phyloP scores from a whole-genome alignment of 1,140 invertebrate species.

The Leptinotarsa defecta region DNA sequence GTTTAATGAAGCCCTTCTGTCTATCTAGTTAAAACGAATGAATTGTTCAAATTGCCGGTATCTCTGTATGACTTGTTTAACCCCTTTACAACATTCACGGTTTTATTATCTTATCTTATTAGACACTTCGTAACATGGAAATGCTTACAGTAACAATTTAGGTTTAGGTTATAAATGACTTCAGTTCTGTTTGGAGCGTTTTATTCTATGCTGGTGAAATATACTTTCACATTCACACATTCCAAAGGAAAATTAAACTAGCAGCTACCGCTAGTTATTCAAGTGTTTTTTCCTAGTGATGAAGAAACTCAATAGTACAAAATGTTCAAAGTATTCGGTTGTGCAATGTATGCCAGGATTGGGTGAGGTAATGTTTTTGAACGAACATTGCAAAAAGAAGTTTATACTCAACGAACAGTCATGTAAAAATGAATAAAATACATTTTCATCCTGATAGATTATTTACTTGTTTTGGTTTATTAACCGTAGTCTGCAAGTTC shows the following conservation, averaged over 20 bases:
- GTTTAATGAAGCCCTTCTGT: constrained; percentile 5
- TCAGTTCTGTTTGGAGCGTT: not conserved
- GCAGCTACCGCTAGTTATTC: no score
- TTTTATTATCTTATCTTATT: constrained; percentile 6
- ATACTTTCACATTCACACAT: not conserved
- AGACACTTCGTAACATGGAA: not conserved
- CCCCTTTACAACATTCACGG: constrained; percentile 2
- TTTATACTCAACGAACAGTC: no score
- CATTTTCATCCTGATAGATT: no score
- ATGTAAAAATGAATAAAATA: no score
- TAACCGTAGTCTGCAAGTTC: no score
- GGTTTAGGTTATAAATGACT: not conserved
- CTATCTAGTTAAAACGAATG: constrained; percentile 3
- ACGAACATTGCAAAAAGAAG: no score
- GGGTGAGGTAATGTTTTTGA: no score
- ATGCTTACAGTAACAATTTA: not conserved
- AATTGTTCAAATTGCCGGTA: constrained; percentile 5
- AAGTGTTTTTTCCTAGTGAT: no score
- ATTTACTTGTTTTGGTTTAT: no score
- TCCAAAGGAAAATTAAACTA: not conserved
- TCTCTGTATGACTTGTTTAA: constrained; percentile 8
- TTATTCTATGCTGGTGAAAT: not conserved
- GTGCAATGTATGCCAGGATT: no score
- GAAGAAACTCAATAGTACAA: no score
- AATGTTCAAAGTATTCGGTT: no score